Base-by-base conservation (phyloP, 2,113 vertebrate genomes). In the Nerophis lumbriciformis region DNA sequence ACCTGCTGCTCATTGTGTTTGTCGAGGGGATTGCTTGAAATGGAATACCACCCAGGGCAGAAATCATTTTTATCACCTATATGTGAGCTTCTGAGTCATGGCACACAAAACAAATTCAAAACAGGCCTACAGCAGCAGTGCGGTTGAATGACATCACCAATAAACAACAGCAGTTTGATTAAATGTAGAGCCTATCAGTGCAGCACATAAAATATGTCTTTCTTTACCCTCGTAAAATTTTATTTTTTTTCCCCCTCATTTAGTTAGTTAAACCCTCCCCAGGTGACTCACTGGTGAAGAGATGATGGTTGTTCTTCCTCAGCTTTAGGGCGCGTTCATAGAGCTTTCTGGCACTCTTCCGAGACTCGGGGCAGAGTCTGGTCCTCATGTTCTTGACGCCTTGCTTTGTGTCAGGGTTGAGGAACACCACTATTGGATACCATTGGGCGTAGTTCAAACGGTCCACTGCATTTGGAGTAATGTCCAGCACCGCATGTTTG, bases 371-470 rank as follows among this genome's bases (percentile, higher is more conserved):
- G 80, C 94, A 97, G 13, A 98, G 80, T 10, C 97, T 92, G 82
- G 91, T 96, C 73, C 97, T 92, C 96, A 99, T 98, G 65, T 81
- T 98, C 73, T 99, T 99, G 37, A 99, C 94, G 0, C 96, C 96
- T 82, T 97, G 95, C 86, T 99, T 99, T 28, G 92, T 94, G 79
- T 99, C 97, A 4, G 97, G 96, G 83, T 99, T 98, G 66, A 99
- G 90, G 76, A 99, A 99, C 42, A 97, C 94, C 48, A 99, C 96
- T 53, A 99, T 99, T 14, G 97, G 96, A 88, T 99, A 99, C 97
- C 97, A 99, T 90, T 99, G 97, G 8, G 97, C 97, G 2, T 99
- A 99, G 87, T 99, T 99, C 68, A 99, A 92, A 48, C 96, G 94
- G 83, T 99, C 97, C 80, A 99, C 97, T 42, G 97, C 97, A 65